Conservation (phyloP, 2,113 vertebrate species). For the Rallus limicola region DNA sequence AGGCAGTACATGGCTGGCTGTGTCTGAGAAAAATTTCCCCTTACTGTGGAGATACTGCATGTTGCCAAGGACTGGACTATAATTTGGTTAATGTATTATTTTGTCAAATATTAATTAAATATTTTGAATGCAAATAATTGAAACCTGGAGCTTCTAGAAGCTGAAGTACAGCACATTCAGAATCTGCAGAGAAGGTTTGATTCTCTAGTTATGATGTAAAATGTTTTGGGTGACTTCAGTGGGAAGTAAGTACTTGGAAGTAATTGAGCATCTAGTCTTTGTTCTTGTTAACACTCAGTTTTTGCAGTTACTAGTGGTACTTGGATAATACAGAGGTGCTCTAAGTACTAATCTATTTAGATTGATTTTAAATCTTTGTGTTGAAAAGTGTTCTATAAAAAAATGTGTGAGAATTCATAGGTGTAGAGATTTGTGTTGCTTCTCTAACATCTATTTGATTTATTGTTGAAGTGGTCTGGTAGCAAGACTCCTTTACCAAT, state of each 20-base stretch:
- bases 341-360: not conserved
- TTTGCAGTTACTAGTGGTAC: not conserved
- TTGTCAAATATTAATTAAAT: not conserved
- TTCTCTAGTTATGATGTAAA: not conserved
- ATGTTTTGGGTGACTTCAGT: not conserved
- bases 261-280: not conserved
- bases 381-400: not conserved
- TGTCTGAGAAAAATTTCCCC: not conserved
- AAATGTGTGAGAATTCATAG: not conserved
- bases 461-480: not conserved
- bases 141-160: not conserved
- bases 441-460: not conserved
- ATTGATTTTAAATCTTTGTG: not conserved
- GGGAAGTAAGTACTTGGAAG: not conserved
- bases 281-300: not conserved
- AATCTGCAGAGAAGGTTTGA: not conserved
- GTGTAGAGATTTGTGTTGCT: not conserved
- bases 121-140: not conserved
- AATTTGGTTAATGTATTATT: not conserved
- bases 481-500: not conserved
- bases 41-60: not conserved
- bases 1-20: not conserved
- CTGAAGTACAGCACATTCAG: not conserved
- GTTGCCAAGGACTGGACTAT: not conserved
- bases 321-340: not conserved